Evolutionary conservation across 2,888 invertebrate species (phyloP).

Genomic region (Isoperla grammatica): DNA sequence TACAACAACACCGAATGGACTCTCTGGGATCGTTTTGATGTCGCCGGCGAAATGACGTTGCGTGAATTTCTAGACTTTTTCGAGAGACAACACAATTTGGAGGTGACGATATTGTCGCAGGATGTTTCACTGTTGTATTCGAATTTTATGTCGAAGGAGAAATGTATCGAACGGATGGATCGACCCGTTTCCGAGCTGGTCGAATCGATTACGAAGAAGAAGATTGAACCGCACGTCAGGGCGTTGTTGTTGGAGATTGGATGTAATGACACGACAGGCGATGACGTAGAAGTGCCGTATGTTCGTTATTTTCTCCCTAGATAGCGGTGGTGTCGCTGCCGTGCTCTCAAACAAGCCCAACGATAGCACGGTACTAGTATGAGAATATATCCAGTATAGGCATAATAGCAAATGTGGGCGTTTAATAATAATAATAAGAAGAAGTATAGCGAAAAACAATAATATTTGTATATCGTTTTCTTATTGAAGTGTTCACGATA

Average conservation of each 20-base stretch:
- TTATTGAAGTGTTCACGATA: too few species aligned
- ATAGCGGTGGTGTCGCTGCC: too few species aligned
- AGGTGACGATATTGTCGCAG: slow-evolving; percentile 56
- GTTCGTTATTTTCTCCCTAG: too few species aligned
- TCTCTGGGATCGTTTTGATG: slow-evolving; percentile 57
- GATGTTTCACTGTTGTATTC: slow-evolving; percentile 57
- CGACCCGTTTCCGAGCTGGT: slow-evolving; percentile 45
- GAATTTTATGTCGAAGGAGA: slow-evolving; percentile 51
- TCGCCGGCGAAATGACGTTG: slow-evolving; percentile 43
- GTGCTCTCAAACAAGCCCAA: too few species aligned
- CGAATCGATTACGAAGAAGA: slow-evolving; percentile 49
- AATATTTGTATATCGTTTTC: too few species aligned
- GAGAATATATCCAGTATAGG: too few species aligned
- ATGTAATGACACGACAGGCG: too few species aligned
- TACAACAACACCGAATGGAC: slow-evolving; percentile 53
- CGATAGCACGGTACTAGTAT: too few species aligned
- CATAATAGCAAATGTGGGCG: too few species aligned
- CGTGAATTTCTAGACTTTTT: slow-evolving; percentile 51
- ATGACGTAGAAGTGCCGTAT: too few species aligned
- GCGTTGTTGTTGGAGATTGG: slow-evolving; percentile 35
- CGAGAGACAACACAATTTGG: slow-evolving; percentile 45
- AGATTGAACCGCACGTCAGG: slow-evolving; percentile 48
- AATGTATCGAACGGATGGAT: slow-evolving; percentile 43
- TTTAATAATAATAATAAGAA: too few species aligned
- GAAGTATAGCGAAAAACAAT: too few species aligned